phyloP scores from a whole-genome alignment of 2,888 invertebrate species.

The Abscondita cerata region DNA sequence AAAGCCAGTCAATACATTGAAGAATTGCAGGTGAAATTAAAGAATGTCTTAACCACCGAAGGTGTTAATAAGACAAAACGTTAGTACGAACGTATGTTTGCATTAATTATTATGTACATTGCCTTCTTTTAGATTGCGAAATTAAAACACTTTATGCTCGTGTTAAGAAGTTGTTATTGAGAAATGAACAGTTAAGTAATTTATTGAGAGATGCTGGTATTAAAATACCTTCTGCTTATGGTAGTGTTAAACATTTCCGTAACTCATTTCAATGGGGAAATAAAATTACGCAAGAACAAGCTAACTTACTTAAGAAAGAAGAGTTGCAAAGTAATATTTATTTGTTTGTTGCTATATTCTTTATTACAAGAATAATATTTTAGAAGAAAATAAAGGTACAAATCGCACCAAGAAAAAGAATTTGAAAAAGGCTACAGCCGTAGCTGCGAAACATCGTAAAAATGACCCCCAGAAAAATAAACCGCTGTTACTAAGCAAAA shows the following conservation, averaged over 20 bases:
- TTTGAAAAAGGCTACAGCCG: conserved; percentile 9
- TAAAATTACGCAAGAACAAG: conserved; percentile 50
- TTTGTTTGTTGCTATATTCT: not conserved
- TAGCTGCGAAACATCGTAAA: conserved; percentile 9
- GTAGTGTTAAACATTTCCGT: conserved; percentile 46
- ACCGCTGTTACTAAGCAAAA: not conserved
- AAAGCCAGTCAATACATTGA: conserved; percentile 55
- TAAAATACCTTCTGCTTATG: conserved; percentile 52
- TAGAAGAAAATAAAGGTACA: conserved; percentile 19
- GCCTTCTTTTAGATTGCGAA: conserved; percentile 47
- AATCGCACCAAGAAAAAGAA: not conserved
- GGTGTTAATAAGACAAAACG: conserved; percentile 22
- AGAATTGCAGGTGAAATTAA: conserved; percentile 55
- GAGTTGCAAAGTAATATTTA: conserved; percentile 51
- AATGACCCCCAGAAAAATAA: conserved; percentile 6
- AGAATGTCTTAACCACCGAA: conserved; percentile 31
- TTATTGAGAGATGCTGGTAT: conserved; percentile 57
- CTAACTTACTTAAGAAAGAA: conserved; percentile 48
- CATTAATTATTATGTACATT: not conserved
- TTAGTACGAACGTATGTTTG: too few species aligned
- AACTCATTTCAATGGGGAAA: conserved; percentile 48
- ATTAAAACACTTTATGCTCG: conserved; percentile 54
- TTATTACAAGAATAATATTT: not conserved
- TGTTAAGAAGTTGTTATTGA: conserved; percentile 52
- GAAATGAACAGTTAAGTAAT: conserved; percentile 55